Base-by-base conservation (phyloP, 2,888 invertebrate genomes). In the Tachystola acroxantha region DNA sequence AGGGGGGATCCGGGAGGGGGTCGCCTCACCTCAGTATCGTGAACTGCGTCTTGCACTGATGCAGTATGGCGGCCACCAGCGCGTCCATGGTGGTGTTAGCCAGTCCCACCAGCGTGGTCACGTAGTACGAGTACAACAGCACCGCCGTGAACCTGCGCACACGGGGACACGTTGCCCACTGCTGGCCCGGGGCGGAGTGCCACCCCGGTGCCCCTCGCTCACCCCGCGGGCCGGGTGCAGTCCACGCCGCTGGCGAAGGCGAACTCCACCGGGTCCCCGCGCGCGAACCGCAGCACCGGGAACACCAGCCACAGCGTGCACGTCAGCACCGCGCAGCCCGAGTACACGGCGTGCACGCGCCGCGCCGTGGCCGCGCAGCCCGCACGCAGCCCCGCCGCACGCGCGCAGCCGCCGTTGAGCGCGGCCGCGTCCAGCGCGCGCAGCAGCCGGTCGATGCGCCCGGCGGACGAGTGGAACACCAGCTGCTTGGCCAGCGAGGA, bases 81-180 rank as follows among this genome's bases (percentile, higher is more conserved):
- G 82, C 84, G 36, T 86, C 85, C 81, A 80, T 82, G 3, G 81
- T 81, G 12, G 85, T 86, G 50, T 85, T 85, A n/a, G 81, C 84
- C 32, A 85, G 64, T 22, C 75, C 85, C 19, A 81, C 77, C 37
- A 85, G 55, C n/a, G 82, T 66, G 1, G 79, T 84, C 30, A 71
- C 76, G 54, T 72, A 74, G 62, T 69, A 78, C 31, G 84, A 76
- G 52, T 84, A 85, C 37, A 67, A 32, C 42, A 82, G 51, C 36
- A 74, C 64, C 31, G 52, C 16, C 3, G 43, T 39, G 42, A 85
- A 84, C 42, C 84, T 82, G 52, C 14, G 45, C n/a, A 43, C 16
- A 11, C 25, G 11, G 11, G 27, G 2, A 24, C 24, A 24, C 12
- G 27, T 6, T 10, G n/a, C 7, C 7, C 10, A 27, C 11, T 7